Conservation (phyloP, 2,797 vertebrate species). For the Liparis tanakae region DNA sequence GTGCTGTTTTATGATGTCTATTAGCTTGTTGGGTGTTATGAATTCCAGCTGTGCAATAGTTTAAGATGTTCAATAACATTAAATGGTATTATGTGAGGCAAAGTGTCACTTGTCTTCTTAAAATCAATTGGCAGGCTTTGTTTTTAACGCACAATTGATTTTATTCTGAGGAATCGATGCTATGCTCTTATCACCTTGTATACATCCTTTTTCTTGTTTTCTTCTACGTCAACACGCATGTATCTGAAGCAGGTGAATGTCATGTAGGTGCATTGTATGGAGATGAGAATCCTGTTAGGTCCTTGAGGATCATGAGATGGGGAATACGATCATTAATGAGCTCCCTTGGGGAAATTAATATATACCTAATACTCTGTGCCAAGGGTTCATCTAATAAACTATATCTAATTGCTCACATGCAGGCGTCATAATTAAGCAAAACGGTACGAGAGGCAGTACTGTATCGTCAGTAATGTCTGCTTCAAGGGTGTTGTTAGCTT, state of each 20-base stretch:
- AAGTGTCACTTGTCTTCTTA: constrained; percentile 10
- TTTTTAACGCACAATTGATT: constrained; percentile 13
- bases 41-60: constrained; percentile 1
- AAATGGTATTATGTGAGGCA: not conserved
- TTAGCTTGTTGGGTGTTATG: not conserved
- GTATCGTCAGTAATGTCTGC: too few relatives aligned
- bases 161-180: constrained; percentile 13
- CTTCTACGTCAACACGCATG: not conserved
- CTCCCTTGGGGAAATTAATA: constrained; percentile 81
- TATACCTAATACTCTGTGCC: constrained; percentile 73
- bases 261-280: constrained; percentile 25
- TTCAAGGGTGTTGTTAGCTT: too few relatives aligned
- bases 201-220: not conserved
- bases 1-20: not conserved
- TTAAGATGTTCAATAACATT: not conserved
- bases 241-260: constrained; percentile 13
- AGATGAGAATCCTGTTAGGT: constrained; percentile 50
- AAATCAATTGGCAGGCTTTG: not conserved
- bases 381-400: constrained; percentile 66
- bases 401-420: constrained; percentile 36
- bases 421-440: constrained; percentile 3
- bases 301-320: constrained; percentile 74
- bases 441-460: too few relatives aligned
- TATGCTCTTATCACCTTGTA: not conserved
- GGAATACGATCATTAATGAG: constrained; percentile 80